These are phyloP conservation scores for Corydoras maculifer DNA, from an alignment of 2,113 vertebrate species.

Conservation along the genomic window DNA sequence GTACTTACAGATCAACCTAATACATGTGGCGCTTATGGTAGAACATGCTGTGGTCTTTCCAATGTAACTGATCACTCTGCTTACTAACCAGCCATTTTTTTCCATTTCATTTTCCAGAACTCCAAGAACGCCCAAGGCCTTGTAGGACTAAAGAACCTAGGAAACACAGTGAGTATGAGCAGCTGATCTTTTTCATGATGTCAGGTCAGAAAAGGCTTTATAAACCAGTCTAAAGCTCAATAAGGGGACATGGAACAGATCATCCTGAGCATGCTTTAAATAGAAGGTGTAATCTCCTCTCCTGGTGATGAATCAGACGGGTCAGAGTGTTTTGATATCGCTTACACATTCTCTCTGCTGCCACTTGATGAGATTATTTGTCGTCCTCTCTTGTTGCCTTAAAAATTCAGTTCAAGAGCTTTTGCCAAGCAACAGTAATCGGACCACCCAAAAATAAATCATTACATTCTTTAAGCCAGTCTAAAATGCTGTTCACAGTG, in stretches of 20 bases:
- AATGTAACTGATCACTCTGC: neutral
- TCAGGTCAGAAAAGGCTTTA: neutral
- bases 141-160: slow-evolving; percentile 90
- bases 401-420: neutral
- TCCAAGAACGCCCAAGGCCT: slow-evolving; percentile 87
- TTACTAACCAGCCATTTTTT: slow-evolving; percentile 21
- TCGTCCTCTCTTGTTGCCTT: slow-evolving; percentile 36
- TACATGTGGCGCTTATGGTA: neutral
- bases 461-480: slow-evolving; percentile 40
- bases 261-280: neutral
- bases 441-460: slow-evolving; percentile 55
- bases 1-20: no score
- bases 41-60: neutral
- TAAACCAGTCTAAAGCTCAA: neutral
- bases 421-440: slow-evolving; percentile 56
- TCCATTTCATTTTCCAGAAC: slow-evolving; percentile 65
- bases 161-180: slow-evolving; percentile 85
- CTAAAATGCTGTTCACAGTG: neutral
- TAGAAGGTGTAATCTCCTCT: slow-evolving; percentile 4
- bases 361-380: slow-evolving; percentile 28
- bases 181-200: neutral
- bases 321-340: slow-evolving; percentile 27
- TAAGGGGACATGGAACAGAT: neutral
- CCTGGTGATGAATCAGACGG: slow-evolving; percentile 9
- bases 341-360: slow-evolving; percentile 27